Conservation (phyloP, 2,888 invertebrate genomes). For the Nebria salina region DNA sequence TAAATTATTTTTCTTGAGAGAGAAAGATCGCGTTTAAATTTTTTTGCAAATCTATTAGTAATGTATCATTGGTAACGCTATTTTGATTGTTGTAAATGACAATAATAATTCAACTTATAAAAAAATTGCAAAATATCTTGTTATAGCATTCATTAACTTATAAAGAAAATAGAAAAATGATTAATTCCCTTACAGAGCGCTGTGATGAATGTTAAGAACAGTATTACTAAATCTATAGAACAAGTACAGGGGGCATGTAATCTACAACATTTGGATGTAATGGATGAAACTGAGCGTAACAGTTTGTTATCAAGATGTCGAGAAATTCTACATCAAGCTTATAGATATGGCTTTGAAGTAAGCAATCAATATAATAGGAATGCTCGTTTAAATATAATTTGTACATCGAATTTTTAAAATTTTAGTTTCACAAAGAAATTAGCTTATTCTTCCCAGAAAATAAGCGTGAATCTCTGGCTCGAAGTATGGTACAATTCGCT, state of each 20-base stretch:
- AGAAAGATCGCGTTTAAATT: too few relatives aligned
- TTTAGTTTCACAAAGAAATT: slow-evolving; percentile 76
- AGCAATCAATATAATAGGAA: slow-evolving; percentile 46
- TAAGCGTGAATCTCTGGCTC: slow-evolving; percentile 64
- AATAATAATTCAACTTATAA: too few relatives aligned
- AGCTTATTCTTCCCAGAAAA: slow-evolving; percentile 69
- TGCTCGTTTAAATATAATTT: background rate
- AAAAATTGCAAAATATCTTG: too few relatives aligned
- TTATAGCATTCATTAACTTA: too few relatives aligned
- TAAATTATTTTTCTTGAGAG: too few relatives aligned
- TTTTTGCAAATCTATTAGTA: too few relatives aligned
- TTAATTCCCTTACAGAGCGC: slow-evolving; percentile 61
- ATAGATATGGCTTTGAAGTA: slow-evolving; percentile 90
- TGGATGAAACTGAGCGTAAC: slow-evolving; percentile 68
- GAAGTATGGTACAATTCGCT: slow-evolving; percentile 75
- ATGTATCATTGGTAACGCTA: too few relatives aligned
- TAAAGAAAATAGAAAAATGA: too few relatives aligned
- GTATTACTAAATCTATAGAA: slow-evolving; percentile 67
- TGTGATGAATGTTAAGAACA: slow-evolving; percentile 67
- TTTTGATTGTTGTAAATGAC: too few relatives aligned
- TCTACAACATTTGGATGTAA: slow-evolving; percentile 64
- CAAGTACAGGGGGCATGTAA: slow-evolving; percentile 67
- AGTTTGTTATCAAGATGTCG: slow-evolving; percentile 73
- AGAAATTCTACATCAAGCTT: slow-evolving; percentile 86
- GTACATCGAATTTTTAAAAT: background rate